These are phyloP conservation scores for Chironomus riparius DNA, from an alignment of 2,888 invertebrate species.

Conservation along the genomic window DNA sequence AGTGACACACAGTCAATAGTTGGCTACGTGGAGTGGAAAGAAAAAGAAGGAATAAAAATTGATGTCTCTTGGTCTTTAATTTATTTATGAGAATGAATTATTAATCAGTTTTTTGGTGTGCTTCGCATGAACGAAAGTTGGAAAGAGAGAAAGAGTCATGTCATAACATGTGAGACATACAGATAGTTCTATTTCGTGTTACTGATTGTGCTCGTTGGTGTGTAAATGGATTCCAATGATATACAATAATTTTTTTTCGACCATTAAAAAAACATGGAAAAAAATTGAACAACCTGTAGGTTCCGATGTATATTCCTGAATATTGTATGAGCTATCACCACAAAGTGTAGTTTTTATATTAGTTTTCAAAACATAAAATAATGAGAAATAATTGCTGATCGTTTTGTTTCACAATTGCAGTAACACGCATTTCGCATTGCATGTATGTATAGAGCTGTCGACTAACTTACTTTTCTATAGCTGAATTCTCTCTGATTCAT, in stretches of 20 bases:
- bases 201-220: conserved; percentile 5
- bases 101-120: conserved; percentile 4
- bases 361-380: not conserved
- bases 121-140: not conserved
- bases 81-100: conserved; percentile 23
- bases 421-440: conserved; percentile 1
- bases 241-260: not conserved
- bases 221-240: conserved; percentile 22
- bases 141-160: not conserved
- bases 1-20: not conserved
- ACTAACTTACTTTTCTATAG: too few relatives aligned
- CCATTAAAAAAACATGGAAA: not conserved
- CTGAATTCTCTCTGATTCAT: too few relatives aligned
- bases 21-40: not conserved
- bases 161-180: not conserved
- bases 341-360: not conserved
- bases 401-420: conserved; percentile 22
- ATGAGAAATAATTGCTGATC: conserved; percentile 19
- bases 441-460: not conserved
- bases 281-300: conserved; percentile 16
- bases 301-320: not conserved
- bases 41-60: not conserved
- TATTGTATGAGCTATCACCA: conserved; percentile 7
- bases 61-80: conserved; percentile 2
- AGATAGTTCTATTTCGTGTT: not conserved